phyloP scores from a whole-genome alignment of 2,797 vertebrate species.

The Benthosema pterotum region DNA sequence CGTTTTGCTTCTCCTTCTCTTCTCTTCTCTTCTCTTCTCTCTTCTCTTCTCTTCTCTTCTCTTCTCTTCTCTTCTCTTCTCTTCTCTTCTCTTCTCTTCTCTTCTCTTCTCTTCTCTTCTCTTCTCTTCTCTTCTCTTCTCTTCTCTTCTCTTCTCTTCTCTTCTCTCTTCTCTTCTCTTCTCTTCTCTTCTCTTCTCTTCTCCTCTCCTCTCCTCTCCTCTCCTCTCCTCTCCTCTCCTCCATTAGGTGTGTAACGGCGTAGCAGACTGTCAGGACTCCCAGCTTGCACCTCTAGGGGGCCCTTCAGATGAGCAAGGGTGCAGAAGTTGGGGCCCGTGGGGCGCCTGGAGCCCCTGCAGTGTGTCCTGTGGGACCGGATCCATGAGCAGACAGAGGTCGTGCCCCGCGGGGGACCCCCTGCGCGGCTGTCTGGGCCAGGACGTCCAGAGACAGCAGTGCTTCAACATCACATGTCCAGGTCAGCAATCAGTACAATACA shows the following conservation, averaged over 20 bases:
- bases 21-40: too few species aligned
- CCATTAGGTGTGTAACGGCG: slow-evolving; percentile 85
- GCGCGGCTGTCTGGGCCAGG: slow-evolving; percentile 76
- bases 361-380: slow-evolving; percentile 80
- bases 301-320: slow-evolving; percentile 79
- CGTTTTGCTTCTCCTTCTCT: too few species aligned
- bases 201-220: not conserved
- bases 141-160: too few species aligned
- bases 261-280: slow-evolving; percentile 79
- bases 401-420: slow-evolving; percentile 74
- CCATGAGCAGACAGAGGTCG: slow-evolving; percentile 69
- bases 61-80: too few species aligned
- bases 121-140: too few species aligned
- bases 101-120: too few species aligned
- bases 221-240: not conserved
- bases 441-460: slow-evolving; percentile 80
- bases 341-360: slow-evolving; percentile 84
- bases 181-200: not conserved
- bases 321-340: slow-evolving; percentile 85
- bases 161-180: too few species aligned
- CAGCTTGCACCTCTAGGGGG: slow-evolving; percentile 13
- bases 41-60: too few species aligned
- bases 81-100: not conserved
- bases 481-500: slow-evolving; percentile 52
- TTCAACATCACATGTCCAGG: slow-evolving; percentile 85